Evolutionary conservation across 2,888 invertebrate species (phyloP).

Genomic region (Drosophila infuscata): DNA sequence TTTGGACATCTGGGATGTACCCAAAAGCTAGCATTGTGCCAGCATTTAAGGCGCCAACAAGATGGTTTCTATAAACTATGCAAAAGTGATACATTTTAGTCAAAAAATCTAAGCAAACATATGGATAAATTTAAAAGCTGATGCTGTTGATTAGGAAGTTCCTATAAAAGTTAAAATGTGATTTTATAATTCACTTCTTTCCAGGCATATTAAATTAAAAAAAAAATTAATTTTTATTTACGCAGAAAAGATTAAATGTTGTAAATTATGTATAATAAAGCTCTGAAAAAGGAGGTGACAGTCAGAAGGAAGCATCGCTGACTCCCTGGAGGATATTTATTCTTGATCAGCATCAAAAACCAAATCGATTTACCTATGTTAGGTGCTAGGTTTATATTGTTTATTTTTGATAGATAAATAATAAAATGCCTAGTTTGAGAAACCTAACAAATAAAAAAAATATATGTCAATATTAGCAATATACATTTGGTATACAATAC

Average conservation of each 20-base stretch:
- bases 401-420: not conserved
- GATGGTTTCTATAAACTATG: slow-evolving; percentile 3
- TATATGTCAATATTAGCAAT: not conserved
- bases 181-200: not conserved
- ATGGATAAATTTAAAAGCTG: not conserved
- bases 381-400: not conserved
- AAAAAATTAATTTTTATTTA: not conserved
- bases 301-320: not conserved
- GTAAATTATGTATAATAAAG: not conserved
- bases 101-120: not conserved
- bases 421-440: not conserved
- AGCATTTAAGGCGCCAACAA: not conserved
- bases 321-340: not conserved
- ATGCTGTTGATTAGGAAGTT: not conserved
- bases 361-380: not conserved
- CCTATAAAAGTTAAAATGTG: not conserved
- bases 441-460: not conserved
- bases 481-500: not conserved
- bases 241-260: no score
- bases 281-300: not conserved
- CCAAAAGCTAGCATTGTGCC: slow-evolving; percentile 1
- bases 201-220: not conserved
- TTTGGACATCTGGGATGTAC: slow-evolving; percentile 32
- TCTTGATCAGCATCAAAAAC: not conserved
- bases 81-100: not conserved